Percentiles rank a stretch among this genome's conserved stretches.
Conservation (phyloP, 2,113 vertebrate genomes). For the Salvator merianae region DNA sequence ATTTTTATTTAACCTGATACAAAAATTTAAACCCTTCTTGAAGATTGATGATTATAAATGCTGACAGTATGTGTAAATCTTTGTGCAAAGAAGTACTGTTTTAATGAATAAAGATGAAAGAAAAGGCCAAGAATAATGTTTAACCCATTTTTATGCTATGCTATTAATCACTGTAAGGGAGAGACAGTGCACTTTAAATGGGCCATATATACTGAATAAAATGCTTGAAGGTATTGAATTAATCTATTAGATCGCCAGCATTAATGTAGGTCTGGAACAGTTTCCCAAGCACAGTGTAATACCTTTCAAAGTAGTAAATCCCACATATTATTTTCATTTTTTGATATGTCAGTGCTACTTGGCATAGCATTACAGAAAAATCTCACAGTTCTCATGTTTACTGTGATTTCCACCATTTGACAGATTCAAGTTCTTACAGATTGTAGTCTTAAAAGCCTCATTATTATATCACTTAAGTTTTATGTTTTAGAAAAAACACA, state of each 20-base stretch:
- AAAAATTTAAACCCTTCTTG: slow-evolving; percentile 38
- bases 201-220: slow-evolving; percentile 50
- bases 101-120: slow-evolving; percentile 58
- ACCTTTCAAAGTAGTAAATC: slow-evolving; percentile 30
- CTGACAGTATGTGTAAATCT: slow-evolving; percentile 30
- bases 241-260: slow-evolving; percentile 44
- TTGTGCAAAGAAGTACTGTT: slow-evolving; percentile 46
- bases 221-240: slow-evolving; percentile 55
- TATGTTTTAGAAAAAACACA: slow-evolving; percentile 17
- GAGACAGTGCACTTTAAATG: slow-evolving; percentile 34
- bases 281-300: slow-evolving; percentile 25
- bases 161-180: slow-evolving; percentile 58
- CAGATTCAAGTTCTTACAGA: slow-evolving; percentile 2
- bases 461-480: slow-evolving; percentile 24
- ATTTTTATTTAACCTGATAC: slow-evolving; percentile 12
- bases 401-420: slow-evolving; percentile 6
- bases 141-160: slow-evolving; percentile 48
- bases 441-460: slow-evolving; percentile 30
- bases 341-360: background rate
- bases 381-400: slow-evolving; percentile 19
- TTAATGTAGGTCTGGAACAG: slow-evolving; percentile 41
- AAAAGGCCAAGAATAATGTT: slow-evolving; percentile 51
- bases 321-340: slow-evolving; percentile 6
- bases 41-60: slow-evolving; percentile 48
- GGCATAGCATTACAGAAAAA: background rate